phyloP scores from a whole-genome alignment of 1,140 invertebrate species.

The Lamellibrachia luymesi region DNA sequence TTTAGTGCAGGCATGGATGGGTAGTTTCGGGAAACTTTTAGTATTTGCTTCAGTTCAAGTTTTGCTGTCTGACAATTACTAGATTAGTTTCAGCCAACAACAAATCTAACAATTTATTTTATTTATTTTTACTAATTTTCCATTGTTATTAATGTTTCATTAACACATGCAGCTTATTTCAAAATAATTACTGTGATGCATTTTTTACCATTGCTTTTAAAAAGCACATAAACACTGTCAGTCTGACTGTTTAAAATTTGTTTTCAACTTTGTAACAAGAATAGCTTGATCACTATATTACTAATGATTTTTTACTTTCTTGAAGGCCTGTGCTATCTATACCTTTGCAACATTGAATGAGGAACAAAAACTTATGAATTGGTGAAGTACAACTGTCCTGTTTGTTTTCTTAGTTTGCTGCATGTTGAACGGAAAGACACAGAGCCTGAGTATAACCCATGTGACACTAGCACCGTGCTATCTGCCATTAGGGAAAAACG shows the following conservation, averaged over 20 bases:
- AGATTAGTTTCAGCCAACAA: neutral
- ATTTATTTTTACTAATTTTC: no score
- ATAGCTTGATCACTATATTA: no score
- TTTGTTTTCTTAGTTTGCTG: neutral
- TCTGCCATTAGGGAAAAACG: conserved; percentile 13
- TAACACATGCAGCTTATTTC: neutral
- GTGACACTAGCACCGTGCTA: neutral
- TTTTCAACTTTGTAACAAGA: no score
- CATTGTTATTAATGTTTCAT: no score
- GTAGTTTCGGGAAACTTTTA: neutral
- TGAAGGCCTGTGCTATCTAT: neutral
- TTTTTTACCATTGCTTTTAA: neutral
- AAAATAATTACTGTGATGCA: neutral
- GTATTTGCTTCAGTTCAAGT: neutral
- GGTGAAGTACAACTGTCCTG: neutral
- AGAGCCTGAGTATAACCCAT: neutral
- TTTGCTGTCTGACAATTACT: neutral
- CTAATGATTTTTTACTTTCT: no score
- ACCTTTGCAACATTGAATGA: neutral
- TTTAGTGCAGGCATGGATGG: neutral
- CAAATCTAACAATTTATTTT: neutral
- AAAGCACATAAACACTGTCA: no score
- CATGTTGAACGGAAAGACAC: neutral
- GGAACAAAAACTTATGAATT: neutral
- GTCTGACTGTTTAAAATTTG: no score